A percentile compares a stretch with the other conserved stretches of the same genome.
phyloP scores from a whole-genome alignment of 2,888 invertebrate species.

The Alitta virens region DNA sequence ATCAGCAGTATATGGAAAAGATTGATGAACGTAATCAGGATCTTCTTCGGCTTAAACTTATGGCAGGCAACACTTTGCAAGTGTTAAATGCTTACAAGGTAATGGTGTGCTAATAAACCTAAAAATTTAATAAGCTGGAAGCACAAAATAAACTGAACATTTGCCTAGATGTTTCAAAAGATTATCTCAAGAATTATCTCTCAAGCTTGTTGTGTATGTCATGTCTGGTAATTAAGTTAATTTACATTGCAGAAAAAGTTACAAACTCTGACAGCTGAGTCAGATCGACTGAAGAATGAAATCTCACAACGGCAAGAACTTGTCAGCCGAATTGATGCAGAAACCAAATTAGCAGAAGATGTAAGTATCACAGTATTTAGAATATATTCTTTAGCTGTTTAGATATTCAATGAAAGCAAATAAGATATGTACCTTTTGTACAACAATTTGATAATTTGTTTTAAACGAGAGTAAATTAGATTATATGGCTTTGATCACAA shows the following conservation, averaged over 20 bases:
- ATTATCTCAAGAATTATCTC: neutral
- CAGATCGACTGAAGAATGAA: constrained; percentile 51
- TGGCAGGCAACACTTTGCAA: constrained; percentile 54
- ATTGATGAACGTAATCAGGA: constrained; percentile 57
- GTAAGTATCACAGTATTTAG: constrained; percentile 32
- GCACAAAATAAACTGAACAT: neutral
- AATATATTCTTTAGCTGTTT: neutral
- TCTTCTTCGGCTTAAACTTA: constrained; percentile 52
- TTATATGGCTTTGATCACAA: too few relatives aligned
- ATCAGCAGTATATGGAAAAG: constrained; percentile 57
- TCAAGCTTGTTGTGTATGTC: too few relatives aligned
- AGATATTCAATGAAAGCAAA: too few relatives aligned
- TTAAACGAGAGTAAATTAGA: too few relatives aligned
- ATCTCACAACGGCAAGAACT: constrained; percentile 51
- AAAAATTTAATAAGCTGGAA: too few relatives aligned
- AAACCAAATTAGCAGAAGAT: constrained; percentile 49
- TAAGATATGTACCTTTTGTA: too few relatives aligned
- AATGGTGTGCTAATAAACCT: too few relatives aligned
- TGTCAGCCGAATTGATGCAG: constrained; percentile 47
- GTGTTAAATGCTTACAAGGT: constrained; percentile 56
- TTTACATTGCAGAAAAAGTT: constrained; percentile 50
- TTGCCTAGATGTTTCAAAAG: neutral
- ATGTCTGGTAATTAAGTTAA: too few relatives aligned
- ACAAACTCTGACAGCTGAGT: constrained; percentile 49
- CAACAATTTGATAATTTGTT: too few relatives aligned